Evolutionary conservation across 2,797 vertebrate species (phyloP).

Genomic region (Natrix natrix): DNA sequence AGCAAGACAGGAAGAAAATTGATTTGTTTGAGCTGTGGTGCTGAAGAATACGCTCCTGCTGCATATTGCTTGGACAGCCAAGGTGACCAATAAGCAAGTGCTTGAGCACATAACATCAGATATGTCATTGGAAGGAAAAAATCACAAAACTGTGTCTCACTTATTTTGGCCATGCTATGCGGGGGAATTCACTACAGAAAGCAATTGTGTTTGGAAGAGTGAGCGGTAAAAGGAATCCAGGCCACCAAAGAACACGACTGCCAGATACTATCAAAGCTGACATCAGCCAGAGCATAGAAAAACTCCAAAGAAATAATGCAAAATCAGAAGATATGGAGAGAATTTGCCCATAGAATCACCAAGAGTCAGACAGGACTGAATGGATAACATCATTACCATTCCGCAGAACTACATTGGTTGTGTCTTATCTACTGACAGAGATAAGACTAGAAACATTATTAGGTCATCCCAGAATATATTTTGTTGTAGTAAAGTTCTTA

Average conservation of each 20-base stretch:
- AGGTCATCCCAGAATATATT: not conserved
- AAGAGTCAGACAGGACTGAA: not conserved
- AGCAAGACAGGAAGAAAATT: not conserved
- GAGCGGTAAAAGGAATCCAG: not conserved
- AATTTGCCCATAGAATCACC: not conserved
- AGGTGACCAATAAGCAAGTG: not conserved
- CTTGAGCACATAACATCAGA: not conserved
- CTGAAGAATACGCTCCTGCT: not conserved
- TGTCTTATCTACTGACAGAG: not conserved
- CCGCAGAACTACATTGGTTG: slow-evolving; percentile 1
- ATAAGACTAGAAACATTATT: not conserved
- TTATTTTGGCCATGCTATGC: not conserved
- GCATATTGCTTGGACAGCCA: not conserved
- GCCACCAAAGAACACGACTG: not conserved
- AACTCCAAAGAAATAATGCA: not conserved
- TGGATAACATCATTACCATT: not conserved
- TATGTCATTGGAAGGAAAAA: not conserved
- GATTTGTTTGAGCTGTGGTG: not conserved
- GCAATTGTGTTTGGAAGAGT: not conserved
- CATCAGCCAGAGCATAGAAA: not conserved
- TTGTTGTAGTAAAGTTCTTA: not conserved
- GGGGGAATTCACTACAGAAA: not conserved
- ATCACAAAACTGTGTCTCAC: not conserved
- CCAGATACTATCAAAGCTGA: not conserved
- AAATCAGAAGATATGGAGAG: not conserved